Conservation (phyloP, 2,113 vertebrate genomes). For the Ranitomeya variabilis region DNA sequence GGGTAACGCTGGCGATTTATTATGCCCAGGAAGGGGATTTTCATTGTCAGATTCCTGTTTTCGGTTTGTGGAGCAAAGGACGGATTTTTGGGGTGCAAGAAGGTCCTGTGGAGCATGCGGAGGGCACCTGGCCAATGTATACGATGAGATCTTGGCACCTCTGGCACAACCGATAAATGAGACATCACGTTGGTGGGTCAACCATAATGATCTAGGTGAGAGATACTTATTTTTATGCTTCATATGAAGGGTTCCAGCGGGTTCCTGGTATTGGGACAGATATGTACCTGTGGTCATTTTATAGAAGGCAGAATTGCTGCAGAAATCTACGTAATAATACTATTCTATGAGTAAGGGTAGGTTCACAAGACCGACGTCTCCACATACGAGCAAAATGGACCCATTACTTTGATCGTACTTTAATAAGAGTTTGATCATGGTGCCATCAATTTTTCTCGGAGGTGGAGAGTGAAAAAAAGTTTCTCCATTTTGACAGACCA, state of each 20-base stretch:
- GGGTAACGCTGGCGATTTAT: background rate
- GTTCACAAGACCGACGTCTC: too few species aligned
- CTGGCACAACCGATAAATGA: slow-evolving; percentile 58
- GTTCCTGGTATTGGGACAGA: too few species aligned
- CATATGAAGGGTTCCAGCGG: background rate
- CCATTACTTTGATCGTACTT: too few species aligned
- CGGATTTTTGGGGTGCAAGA: slow-evolving; percentile 67
- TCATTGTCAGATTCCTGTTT: slow-evolving; percentile 61
- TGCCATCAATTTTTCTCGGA: too few species aligned
- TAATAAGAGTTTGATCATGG: too few species aligned
- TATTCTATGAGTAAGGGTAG: too few species aligned
- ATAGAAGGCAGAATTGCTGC: too few species aligned
- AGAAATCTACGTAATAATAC: too few species aligned
- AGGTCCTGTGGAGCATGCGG: slow-evolving; percentile 64
- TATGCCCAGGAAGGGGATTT: slow-evolving; percentile 9
- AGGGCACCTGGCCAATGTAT: slow-evolving; percentile 66
- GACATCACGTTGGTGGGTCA: slow-evolving; percentile 72
- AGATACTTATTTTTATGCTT: background rate
- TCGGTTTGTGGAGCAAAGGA: slow-evolving; percentile 62
- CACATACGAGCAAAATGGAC: too few species aligned
- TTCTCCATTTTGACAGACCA: too few species aligned
- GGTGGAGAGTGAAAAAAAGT: too few species aligned
- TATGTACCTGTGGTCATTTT: too few species aligned
- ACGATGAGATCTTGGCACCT: slow-evolving; percentile 59
- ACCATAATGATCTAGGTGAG: slow-evolving; percentile 39